phyloP scores from a whole-genome alignment of 30 jellyfish, hydroid and myxozoan genomes.

The Hydractinia echinata region DNA sequence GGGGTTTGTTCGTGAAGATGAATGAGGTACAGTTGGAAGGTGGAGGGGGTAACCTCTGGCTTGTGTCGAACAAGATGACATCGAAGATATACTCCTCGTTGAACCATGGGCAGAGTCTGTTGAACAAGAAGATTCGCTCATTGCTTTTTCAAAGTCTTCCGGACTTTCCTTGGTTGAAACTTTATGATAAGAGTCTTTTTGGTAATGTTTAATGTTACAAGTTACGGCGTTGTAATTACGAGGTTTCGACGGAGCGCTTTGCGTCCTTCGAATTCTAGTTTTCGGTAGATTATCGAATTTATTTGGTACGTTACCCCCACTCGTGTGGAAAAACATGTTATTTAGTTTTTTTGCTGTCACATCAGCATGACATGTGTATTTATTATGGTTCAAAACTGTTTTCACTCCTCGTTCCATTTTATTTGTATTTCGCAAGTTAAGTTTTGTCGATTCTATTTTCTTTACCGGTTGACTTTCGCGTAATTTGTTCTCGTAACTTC shows the following conservation, averaged over 20 bases:
- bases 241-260: background rate
- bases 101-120: constrained; percentile 32
- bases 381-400: background rate
- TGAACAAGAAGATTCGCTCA: constrained; percentile 25
- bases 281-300: background rate
- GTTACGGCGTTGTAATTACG: background rate
- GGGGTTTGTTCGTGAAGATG: constrained; percentile 8
- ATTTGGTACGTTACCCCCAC: background rate
- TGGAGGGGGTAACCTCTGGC: background rate
- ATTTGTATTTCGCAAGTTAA: background rate
- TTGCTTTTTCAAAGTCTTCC: background rate
- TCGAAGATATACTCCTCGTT: constrained; percentile 11
- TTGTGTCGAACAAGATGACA: background rate
- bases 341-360: background rate
- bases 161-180: background rate
- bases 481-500: background rate
- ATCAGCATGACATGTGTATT: constrained; percentile 2
- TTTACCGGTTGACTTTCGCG: background rate
- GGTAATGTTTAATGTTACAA: background rate
- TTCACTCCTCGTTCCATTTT: background rate
- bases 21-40: background rate
- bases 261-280: background rate
- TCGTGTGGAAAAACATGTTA: background rate
- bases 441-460: constrained; percentile 5
- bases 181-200: background rate